These are phyloP conservation scores for Porites evermanni DNA, from an alignment of 92 coral and sea anemone genomes.

Conservation along the genomic window DNA sequence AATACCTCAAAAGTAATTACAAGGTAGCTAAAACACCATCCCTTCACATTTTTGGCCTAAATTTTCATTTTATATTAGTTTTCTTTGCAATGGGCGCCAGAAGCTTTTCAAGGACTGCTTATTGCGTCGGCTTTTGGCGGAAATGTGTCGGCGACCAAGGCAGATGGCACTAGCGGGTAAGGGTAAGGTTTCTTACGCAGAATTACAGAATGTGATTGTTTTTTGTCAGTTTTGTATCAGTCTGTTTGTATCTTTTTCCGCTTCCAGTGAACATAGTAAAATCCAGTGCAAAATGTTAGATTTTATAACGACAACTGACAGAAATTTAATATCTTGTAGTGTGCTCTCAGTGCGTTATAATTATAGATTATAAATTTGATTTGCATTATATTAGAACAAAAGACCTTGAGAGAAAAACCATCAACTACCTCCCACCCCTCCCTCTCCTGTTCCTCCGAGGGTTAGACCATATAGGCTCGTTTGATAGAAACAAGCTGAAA, in stretches of 20 bases:
- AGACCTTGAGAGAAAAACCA: slow-evolving; percentile 6
- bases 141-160: slow-evolving; percentile 6
- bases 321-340: neutral
- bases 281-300: slow-evolving; percentile 6
- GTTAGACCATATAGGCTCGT: neutral
- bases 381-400: slow-evolving; percentile 5
- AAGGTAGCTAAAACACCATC: too few species aligned
- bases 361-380: neutral
- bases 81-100: neutral
- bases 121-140: neutral
- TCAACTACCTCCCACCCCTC: neutral
- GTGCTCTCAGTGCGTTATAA: neutral
- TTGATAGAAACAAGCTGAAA: neutral
- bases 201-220: neutral
- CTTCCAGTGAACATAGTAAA: neutral
- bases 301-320: neutral
- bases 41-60: too few species aligned
- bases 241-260: neutral
- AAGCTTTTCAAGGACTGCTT: neutral
- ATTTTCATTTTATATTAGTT: too few species aligned
- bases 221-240: neutral
- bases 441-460: neutral
- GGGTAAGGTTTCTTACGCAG: neutral
- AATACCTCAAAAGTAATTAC: too few species aligned
- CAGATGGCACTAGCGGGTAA: slow-evolving; percentile 4